Base-by-base conservation (phyloP, 1,140 invertebrate species). In the Lepidurus arcticus region DNA sequence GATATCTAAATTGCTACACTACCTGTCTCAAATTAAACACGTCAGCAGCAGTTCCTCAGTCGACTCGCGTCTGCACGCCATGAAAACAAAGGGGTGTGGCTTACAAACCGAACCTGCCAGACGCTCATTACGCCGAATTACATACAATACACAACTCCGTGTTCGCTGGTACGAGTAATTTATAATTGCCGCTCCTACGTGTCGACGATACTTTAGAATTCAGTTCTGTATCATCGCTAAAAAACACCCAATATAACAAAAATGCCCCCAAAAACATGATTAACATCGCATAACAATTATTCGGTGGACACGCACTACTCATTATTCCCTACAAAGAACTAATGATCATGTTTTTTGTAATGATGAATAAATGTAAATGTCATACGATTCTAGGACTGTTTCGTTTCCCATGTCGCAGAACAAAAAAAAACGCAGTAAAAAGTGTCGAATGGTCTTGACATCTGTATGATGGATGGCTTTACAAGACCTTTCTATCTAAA, bases 381-480 rank as follows among this genome's bases (percentile, higher is more conserved):
- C 16, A n/a, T n/a, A 65, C 13, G 8, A n/a, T 65, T 65, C 13
- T 65, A n/a, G 6, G 45, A 65, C 13, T 65, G 53, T 10, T 16
- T 21, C 8, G 16, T 21, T 65, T 65, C 53, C 53, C 21, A 16
- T 21, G 21, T 16, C 9, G 6, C 8, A 4, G 6, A 7, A 65
- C 53, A 16, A 65, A 65, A 21, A 65, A 65, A 65, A 21, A 4
- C 9, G 13, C 21, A 65, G 7, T 16, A 65, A 65, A 65, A 65
- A n/a, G 53, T 16, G 8, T 65, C 53, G 53, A 65, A 65, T n/a
- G 53, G 8, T 65, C 53, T 65, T 65, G 53, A 16, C 53, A 65
- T 65, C n/a, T 65, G 53, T 65, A 65, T 65, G 53, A 65, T 65
- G 53, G 16, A 65, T 65, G 53, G 53, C 21, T 65, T 65, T 21